A percentile compares a stretch with the other conserved stretches of the same genome.
Evolutionary conservation across 2,888 invertebrate species (phyloP).

Genomic region (Eledona agricola): DNA sequence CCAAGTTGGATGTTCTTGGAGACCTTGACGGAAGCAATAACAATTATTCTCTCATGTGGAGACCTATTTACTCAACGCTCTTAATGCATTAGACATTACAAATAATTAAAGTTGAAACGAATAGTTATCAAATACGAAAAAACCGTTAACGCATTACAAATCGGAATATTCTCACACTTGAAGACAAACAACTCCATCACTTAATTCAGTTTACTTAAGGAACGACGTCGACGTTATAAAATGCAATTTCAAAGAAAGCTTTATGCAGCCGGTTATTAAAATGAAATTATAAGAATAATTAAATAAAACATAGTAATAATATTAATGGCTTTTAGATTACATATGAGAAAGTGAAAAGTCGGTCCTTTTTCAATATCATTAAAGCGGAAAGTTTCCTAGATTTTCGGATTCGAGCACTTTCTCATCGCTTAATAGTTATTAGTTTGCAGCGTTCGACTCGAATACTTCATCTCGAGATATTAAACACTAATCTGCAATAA

Average conservation of each 20-base stretch:
- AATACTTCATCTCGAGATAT: constrained; percentile 52
- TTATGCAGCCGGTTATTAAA: constrained; percentile 48
- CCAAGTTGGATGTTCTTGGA: no score
- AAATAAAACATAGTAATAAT: constrained; percentile 51
- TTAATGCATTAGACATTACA: no score
- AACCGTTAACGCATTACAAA: not conserved
- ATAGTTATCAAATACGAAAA: no score
- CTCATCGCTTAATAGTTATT: constrained; percentile 46
- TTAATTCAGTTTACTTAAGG: constrained; percentile 15
- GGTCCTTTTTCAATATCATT: constrained; percentile 12
- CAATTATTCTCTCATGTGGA: constrained; percentile 9
- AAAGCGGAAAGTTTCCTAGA: constrained; percentile 17
- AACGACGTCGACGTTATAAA: constrained; percentile 24
- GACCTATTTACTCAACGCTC: no score
- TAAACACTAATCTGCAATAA: constrained; percentile 56
- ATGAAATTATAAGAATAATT: constrained; percentile 54
- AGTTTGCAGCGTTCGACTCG: constrained; percentile 37
- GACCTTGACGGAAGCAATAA: constrained; percentile 8
- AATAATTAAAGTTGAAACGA: no score
- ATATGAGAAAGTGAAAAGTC: constrained; percentile 43
- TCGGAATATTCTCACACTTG: constrained; percentile 12
- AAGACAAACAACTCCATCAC: constrained; percentile 10
- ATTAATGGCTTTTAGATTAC: constrained; percentile 54
- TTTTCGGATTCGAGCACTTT: constrained; percentile 36
- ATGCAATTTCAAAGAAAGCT: constrained; percentile 32